phyloP scores from a whole-genome alignment of 2,888 invertebrate genomes.

The Trilocha varians region DNA sequence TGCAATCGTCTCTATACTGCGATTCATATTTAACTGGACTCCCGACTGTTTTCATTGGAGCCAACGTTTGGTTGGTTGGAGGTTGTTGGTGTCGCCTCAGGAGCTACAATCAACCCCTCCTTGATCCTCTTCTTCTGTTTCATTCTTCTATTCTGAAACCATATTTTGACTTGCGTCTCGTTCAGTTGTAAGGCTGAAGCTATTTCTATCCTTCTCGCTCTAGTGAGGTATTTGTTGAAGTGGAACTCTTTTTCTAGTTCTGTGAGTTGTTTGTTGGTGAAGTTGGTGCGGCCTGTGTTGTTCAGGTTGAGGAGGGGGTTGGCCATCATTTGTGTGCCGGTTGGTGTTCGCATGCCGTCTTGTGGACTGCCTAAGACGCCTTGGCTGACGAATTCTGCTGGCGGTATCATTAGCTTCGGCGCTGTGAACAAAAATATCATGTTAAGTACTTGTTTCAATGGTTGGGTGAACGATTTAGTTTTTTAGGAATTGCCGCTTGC shows the following conservation, averaged over 20 bases:
- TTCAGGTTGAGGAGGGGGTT: conserved; percentile 73
- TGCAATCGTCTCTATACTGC: background rate
- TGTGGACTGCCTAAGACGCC: conserved; percentile 65
- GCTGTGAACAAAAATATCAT: conserved; percentile 58
- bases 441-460: background rate
- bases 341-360: conserved; percentile 62
- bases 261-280: conserved; percentile 99
- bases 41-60: conserved; percentile 81
- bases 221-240: conserved; percentile 98
- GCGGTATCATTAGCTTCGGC: conserved; percentile 76
- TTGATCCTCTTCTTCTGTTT: conserved; percentile 98
- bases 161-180: conserved; percentile 98
- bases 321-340: conserved; percentile 59
- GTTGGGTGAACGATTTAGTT: background rate
- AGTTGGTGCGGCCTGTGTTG: conserved; percentile 96
- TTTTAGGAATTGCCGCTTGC: too few species aligned
- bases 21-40: conserved; percentile 70
- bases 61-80: conserved; percentile 58
- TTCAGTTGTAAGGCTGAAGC: conserved; percentile 96
- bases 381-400: conserved; percentile 63
- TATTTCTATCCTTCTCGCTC: conserved; percentile 97
- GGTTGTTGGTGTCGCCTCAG: conserved; percentile 64
- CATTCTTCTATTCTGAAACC: conserved; percentile 99
- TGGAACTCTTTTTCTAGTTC: conserved; percentile 99
- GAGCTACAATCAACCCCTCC: conserved; percentile 83